These are phyloP conservation scores for Indicator indicator DNA, from an alignment of 2,113 vertebrate species.

Conservation along the genomic window DNA sequence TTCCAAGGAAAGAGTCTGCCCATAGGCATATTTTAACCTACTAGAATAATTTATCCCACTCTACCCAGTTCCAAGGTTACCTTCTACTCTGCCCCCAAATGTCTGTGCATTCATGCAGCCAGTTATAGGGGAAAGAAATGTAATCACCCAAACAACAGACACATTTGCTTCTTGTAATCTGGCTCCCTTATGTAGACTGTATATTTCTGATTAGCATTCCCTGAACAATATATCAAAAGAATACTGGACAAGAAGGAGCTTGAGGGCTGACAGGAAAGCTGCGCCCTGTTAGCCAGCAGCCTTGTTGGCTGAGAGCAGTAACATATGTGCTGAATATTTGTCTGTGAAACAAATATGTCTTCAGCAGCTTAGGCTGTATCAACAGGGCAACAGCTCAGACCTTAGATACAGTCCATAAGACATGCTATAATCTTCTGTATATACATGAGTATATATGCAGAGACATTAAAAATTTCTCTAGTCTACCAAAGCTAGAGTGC, in stretches of 20 bases:
- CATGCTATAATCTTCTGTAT: neutral
- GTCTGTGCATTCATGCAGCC: neutral
- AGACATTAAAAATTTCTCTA: neutral
- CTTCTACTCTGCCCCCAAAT: neutral
- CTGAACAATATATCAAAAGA: conserved; percentile 28
- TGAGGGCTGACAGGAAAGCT: neutral
- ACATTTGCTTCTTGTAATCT: conserved; percentile 28
- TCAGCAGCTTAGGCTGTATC: neutral
- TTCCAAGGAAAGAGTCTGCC: conserved; percentile 2
- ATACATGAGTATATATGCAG: neutral
- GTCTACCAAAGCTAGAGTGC: neutral
- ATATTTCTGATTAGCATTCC: conserved; percentile 8
- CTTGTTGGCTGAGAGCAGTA: neutral
- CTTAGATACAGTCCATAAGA: neutral
- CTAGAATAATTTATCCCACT: neutral
- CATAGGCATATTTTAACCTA: neutral
- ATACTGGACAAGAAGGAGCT: neutral
- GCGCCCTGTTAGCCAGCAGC: neutral
- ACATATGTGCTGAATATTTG: neutral
- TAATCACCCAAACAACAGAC: neutral
- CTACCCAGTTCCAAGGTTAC: neutral
- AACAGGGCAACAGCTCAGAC: neutral
- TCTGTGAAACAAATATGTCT: neutral
- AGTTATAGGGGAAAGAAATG: neutral
- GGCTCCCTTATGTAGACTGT: neutral